Evolutionary conservation across 2,888 invertebrate genomes (phyloP).

Genomic region (Eudasyphora cyanicolor): DNA sequence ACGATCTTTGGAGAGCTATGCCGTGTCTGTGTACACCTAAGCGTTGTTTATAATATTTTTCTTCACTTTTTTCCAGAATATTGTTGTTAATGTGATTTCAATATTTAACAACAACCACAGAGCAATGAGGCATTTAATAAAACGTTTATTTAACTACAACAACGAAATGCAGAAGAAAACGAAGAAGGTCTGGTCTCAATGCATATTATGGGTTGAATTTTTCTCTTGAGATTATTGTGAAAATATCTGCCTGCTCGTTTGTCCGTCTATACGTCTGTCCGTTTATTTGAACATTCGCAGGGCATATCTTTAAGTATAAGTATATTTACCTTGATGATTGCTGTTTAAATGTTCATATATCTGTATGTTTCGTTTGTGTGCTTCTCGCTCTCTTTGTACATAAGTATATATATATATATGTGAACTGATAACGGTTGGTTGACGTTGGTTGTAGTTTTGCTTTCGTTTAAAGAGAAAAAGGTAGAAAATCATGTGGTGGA

Average conservation of each 20-base stretch:
- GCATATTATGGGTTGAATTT: neutral
- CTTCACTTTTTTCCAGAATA: conserved; percentile 1
- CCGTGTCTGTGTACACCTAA: neutral
- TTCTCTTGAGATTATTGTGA: neutral
- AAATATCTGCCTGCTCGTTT: neutral
- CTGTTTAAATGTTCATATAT: conserved; percentile 28
- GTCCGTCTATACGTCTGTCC: neutral
- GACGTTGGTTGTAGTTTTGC: conserved; percentile 6
- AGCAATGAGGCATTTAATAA: neutral
- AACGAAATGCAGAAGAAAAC: neutral
- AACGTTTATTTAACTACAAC: neutral
- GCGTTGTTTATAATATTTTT: conserved; percentile 22
- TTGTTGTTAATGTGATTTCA: conserved; percentile 39
- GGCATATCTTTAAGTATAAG: conserved; percentile 25
- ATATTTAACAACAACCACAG: conserved; percentile 18
- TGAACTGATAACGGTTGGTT: conserved; percentile 60
- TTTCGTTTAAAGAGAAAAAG: neutral
- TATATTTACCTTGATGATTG: conserved; percentile 60
- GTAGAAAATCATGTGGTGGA: neutral
- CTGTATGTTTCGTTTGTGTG: neutral
- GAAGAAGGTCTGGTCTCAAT: neutral
- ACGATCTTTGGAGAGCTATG: conserved; percentile 8
- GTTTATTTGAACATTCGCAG: conserved; percentile 2
- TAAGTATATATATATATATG: neutral
- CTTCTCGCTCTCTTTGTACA: neutral